Percentiles rank a stretch among this genome's conserved stretches.
These are phyloP conservation scores for Ciconia stormi DNA, from an alignment of 2,113 vertebrate genomes.

Conservation along the genomic window DNA sequence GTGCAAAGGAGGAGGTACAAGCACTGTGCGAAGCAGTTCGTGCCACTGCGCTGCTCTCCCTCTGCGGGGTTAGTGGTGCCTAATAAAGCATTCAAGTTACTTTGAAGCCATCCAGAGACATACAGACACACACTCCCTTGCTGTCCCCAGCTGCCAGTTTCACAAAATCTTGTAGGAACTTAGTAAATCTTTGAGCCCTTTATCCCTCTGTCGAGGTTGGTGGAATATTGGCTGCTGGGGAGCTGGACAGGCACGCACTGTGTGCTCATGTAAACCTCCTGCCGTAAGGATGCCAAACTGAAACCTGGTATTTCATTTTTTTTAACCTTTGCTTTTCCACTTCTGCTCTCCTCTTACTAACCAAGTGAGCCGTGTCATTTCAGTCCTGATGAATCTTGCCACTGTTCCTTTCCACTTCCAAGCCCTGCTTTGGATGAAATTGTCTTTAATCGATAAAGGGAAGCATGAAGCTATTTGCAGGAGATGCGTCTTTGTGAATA, in stretches of 20 bases:
- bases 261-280: neutral
- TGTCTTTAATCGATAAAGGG: neutral
- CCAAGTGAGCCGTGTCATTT: neutral
- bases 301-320: neutral
- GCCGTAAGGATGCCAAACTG: neutral
- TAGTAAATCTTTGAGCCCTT: neutral
- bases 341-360: neutral
- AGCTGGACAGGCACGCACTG: neutral
- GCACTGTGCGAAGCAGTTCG: neutral
- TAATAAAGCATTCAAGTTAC: neutral
- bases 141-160: neutral
- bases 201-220: neutral
- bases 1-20: neutral
- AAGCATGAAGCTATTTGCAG: neutral
- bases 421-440: neutral
- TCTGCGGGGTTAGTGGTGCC: neutral
- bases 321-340: neutral
- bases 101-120: neutral
- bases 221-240: neutral
- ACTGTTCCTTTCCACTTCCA: neutral
- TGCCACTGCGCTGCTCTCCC: neutral
- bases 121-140: rapidly evolving
- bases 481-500: rapidly evolving
- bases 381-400: neutral
- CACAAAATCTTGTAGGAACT: neutral